Evolutionary conservation across 1,140 invertebrate species (phyloP).

Genomic region (Aphelinus atriplicis): DNA sequence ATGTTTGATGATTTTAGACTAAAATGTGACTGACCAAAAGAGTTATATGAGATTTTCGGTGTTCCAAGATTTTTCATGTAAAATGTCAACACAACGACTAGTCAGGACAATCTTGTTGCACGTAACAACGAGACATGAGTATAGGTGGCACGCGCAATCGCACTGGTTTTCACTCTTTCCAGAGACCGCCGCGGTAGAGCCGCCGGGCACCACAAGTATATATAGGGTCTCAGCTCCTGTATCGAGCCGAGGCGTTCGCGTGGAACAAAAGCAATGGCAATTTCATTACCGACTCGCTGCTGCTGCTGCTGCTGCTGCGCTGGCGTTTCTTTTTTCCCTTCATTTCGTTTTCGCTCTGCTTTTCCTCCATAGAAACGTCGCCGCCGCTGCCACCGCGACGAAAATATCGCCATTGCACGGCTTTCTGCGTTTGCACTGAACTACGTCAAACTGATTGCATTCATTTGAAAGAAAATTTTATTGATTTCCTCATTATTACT

Average conservation of each 20-base stretch:
- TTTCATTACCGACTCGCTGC: constrained; percentile 27
- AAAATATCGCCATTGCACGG: neutral
- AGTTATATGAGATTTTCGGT: too few species aligned
- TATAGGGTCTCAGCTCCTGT: neutral
- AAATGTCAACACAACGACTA: too few species aligned
- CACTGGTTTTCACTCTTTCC: constrained; percentile 22
- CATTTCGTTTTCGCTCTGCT: too few species aligned
- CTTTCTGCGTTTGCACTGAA: neutral
- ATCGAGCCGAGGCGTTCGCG: constrained; percentile 10
- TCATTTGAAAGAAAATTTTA: too few species aligned
- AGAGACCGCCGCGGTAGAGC: neutral
- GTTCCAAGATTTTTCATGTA: too few species aligned
- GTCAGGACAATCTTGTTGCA: too few species aligned
- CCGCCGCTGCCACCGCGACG: neutral
- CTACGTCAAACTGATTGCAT: too few species aligned
- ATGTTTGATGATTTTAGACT: too few species aligned
- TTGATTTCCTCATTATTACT: too few species aligned
- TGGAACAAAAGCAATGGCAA: constrained; percentile 35
- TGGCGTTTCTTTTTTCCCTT: neutral
- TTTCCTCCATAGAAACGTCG: neutral
- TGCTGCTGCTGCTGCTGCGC: constrained; percentile 26
- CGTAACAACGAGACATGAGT: too few species aligned
- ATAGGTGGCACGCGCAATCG: neutral
- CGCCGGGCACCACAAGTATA: constrained; percentile 33
- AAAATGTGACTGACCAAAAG: too few species aligned